Evolutionary conservation across 1,140 invertebrate genomes (phyloP).

Genomic region (Trissolcus basalis): DNA sequence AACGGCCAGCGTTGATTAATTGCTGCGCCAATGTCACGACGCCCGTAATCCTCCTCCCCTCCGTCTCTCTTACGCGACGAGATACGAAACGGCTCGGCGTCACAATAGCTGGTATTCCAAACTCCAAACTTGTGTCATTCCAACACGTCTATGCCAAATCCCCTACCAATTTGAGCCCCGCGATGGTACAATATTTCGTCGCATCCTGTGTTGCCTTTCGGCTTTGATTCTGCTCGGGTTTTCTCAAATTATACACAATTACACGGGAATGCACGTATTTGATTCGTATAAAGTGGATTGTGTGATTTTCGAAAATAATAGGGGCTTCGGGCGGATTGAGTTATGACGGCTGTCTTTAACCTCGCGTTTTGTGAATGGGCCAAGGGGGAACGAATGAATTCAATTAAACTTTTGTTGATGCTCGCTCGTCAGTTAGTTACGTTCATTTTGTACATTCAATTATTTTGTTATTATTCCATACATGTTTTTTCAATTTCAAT

Average conservation of each 20-base stretch:
- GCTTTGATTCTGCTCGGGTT: conserved; percentile 31
- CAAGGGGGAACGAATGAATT: conserved; percentile 31
- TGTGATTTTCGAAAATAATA: conserved; percentile 41
- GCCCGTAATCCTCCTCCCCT: conserved; percentile 11
- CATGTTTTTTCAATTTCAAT: conserved; percentile 2
- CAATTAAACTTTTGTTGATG: conserved; percentile 33
- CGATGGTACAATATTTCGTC: conserved; percentile 26
- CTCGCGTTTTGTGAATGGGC: conserved; percentile 18
- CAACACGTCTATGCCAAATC: conserved; percentile 20
- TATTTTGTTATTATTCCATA: neutral
- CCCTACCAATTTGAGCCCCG: conserved; percentile 8
- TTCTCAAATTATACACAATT: conserved; percentile 51
- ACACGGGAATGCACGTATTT: conserved; percentile 45
- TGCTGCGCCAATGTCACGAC: conserved; percentile 47
- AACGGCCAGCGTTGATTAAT: conserved; percentile 64
- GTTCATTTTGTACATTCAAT: neutral
- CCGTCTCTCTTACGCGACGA: conserved; percentile 3
- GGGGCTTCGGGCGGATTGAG: conserved; percentile 15
- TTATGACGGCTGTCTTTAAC: conserved; percentile 38
- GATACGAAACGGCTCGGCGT: conserved; percentile 21
- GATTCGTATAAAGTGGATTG: conserved; percentile 44
- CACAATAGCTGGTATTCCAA: conserved; percentile 37
- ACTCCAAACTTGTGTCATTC: conserved; percentile 23
- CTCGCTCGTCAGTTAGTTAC: conserved; percentile 16
- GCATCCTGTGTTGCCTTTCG: conserved; percentile 12